Percentiles rank a stretch among this genome's conserved stretches.
These are phyloP conservation scores for Drosophila willistoni DNA, from an alignment of 1,140 invertebrate genomes.

Conservation along the genomic window DNA sequence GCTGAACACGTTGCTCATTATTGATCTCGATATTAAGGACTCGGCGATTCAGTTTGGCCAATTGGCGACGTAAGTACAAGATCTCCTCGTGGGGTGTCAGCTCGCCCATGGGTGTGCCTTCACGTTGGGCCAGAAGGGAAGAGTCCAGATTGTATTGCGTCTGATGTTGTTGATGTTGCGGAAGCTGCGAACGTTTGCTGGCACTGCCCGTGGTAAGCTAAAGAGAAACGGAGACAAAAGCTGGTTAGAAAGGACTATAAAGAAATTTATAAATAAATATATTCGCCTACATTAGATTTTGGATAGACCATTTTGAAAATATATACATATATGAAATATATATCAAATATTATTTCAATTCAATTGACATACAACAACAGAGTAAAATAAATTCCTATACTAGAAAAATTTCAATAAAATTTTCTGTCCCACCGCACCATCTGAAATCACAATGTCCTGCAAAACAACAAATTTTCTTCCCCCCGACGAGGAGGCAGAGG, in stretches of 20 bases:
- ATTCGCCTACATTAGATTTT: conserved; percentile 17
- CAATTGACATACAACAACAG: not conserved
- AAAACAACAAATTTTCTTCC: conserved; percentile 23
- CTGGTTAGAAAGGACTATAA: not conserved
- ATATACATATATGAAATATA: not conserved
- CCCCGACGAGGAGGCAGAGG: conserved; percentile 32
- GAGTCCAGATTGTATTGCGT: conserved; percentile 58
- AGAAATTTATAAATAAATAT: not conserved
- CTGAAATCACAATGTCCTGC: conserved; percentile 42
- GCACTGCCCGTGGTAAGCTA: conserved; percentile 77
- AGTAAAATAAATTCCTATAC: not conserved
- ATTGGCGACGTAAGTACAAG: conserved; percentile 90
- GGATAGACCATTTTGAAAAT: conserved; percentile 45
- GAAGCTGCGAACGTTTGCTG: conserved; percentile 69
- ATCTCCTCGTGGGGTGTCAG: conserved; percentile 90
- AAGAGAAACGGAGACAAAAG: not conserved
- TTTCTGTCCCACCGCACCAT: not conserved
- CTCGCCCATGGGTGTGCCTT: conserved; percentile 87
- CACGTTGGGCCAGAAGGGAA: conserved; percentile 83
- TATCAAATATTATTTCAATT: not conserved
- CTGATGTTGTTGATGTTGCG: conserved; percentile 34
- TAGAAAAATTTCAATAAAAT: not conserved
- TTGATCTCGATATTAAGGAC: conserved; percentile 93
- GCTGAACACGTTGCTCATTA: conserved; percentile 90
- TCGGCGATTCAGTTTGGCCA: conserved; percentile 92